Evolutionary conservation across 2,888 invertebrate species (phyloP).

Genomic region (Spisula subtruncata): DNA sequence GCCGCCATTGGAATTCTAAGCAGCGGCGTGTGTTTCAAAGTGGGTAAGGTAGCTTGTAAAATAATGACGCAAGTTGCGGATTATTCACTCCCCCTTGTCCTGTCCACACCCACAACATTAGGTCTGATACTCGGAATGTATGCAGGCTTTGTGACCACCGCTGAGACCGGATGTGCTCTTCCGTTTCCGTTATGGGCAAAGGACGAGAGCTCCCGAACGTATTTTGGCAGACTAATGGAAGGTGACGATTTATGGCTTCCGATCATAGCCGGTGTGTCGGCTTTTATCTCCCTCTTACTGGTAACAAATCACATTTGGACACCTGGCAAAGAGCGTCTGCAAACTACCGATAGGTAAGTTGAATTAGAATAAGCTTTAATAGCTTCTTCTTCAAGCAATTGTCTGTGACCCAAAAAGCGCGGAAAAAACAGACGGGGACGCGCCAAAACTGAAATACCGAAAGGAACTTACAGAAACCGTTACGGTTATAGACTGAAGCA

Average conservation of each 20-base stretch:
- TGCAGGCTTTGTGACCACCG: constrained; percentile 88
- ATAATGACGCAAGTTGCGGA: constrained; percentile 77
- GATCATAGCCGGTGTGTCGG: constrained; percentile 69
- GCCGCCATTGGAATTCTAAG: constrained; percentile 74
- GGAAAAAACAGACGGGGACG: too few species aligned
- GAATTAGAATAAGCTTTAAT: too few species aligned
- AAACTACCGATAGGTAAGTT: constrained; percentile 79
- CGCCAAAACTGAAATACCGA: too few species aligned
- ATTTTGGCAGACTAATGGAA: constrained; percentile 48
- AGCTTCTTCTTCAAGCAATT: too few species aligned
- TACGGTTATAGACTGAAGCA: too few species aligned
- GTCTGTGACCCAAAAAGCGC: too few species aligned
- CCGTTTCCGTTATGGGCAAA: constrained; percentile 95
- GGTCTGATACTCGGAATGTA: constrained; percentile 76
- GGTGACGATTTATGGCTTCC: constrained; percentile 69
- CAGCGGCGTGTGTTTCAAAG: constrained; percentile 77
- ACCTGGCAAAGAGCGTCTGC: constrained; percentile 77
- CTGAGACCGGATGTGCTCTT: constrained; percentile 86
- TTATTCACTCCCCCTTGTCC: constrained; percentile 76
- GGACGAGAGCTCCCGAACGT: constrained; percentile 88
- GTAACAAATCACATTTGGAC: constrained; percentile 81
- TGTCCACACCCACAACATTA: constrained; percentile 76
- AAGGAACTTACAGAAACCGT: too few species aligned
- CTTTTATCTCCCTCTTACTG: constrained; percentile 75
- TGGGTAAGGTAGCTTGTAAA: constrained; percentile 78